phyloP scores from a whole-genome alignment of 2,888 invertebrate genomes.

The Hypomecis punctinalis region DNA sequence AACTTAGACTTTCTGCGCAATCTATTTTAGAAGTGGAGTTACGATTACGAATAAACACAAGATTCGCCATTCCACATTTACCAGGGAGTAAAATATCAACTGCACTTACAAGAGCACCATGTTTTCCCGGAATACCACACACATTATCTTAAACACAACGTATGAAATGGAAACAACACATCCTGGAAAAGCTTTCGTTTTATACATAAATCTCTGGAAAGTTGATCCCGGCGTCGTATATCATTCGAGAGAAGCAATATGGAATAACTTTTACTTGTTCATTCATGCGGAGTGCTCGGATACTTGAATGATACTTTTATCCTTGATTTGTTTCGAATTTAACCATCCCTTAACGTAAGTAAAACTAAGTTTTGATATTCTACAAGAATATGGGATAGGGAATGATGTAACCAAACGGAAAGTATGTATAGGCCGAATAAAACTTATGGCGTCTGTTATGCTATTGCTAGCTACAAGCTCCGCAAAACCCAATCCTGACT shows the following conservation, averaged over 20 bases:
- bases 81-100: constrained; percentile 9
- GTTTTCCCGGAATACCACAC: constrained; percentile 14
- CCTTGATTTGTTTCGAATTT: constrained; percentile 10
- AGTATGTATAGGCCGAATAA: too few species aligned
- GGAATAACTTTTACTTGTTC: constrained; percentile 34
- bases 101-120: constrained; percentile 6
- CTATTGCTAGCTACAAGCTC: too few species aligned
- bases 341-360: too few species aligned
- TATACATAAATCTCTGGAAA: constrained; percentile 36
- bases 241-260: constrained; percentile 36
- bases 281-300: constrained; percentile 13
- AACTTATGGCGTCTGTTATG: too few species aligned
- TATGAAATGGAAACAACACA: constrained; percentile 24
- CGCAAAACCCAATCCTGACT: too few species aligned
- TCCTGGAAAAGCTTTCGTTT: constrained; percentile 37
- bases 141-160: constrained; percentile 9
- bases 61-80: not conserved
- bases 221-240: constrained; percentile 35
- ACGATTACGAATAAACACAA: not conserved
- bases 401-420: too few species aligned
- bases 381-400: too few species aligned
- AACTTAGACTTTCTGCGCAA: not conserved
- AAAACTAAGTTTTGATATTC: too few species aligned
- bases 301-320: constrained; percentile 16
- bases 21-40: constrained; percentile 1